These are phyloP conservation scores for Lithophane ornitopus DNA, from an alignment of 2,888 invertebrate species.

Conservation along the genomic window DNA sequence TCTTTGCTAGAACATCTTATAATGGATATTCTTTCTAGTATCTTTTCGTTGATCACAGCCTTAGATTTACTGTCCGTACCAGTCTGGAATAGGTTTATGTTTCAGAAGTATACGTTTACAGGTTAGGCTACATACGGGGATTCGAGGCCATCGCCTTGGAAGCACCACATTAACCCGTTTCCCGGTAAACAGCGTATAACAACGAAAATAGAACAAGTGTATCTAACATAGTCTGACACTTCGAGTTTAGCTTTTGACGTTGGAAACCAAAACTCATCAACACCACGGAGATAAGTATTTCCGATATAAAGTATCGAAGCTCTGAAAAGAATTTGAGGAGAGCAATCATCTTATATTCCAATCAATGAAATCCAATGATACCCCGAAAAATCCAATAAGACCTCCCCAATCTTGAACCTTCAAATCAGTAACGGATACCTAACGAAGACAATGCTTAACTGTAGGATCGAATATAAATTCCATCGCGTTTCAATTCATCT, in stretches of 20 bases:
- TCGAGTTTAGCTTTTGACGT: constrained; percentile 8
- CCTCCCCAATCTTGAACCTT: constrained; percentile 39
- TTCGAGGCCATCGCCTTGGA: constrained; percentile 46
- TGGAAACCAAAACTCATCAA: constrained; percentile 37
- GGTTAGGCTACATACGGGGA: constrained; percentile 18
- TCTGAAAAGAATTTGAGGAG: constrained; percentile 34
- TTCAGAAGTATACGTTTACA: constrained; percentile 31
- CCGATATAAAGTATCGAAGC: constrained; percentile 15
- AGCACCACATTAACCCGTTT: constrained; percentile 54
- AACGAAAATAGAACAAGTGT: constrained; percentile 37
- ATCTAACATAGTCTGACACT: constrained; percentile 11
- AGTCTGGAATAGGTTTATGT: constrained; percentile 17
- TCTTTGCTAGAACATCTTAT: neutral
- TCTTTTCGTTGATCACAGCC: neutral
- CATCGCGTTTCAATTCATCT: constrained; percentile 68
- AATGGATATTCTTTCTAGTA: neutral
- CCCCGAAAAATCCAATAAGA: constrained; percentile 52
- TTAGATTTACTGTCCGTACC: constrained; percentile 10
- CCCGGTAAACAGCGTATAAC: constrained; percentile 23
- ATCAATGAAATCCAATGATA: constrained; percentile 51
- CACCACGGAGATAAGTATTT: constrained; percentile 10
- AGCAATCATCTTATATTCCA: constrained; percentile 43
- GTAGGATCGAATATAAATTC: constrained; percentile 64
- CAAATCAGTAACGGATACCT: constrained; percentile 60
- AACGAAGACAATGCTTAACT: constrained; percentile 62